phyloP scores from a whole-genome alignment of 2,888 invertebrate genomes.

The Podabrus alpinus region DNA sequence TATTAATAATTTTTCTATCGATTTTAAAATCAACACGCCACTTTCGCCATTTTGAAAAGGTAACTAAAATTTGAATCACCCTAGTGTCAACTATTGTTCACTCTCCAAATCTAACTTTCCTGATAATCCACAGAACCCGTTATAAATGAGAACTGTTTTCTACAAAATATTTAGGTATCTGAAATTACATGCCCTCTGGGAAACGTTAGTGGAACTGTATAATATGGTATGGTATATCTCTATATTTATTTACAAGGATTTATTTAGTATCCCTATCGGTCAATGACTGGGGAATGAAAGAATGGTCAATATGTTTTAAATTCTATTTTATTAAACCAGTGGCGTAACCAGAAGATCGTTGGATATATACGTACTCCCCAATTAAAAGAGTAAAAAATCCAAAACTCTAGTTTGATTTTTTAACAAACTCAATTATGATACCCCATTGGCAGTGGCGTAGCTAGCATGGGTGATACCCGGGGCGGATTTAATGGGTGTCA shows the following conservation, averaged over 20 bases:
- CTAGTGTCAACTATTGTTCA: slow-evolving; percentile 7
- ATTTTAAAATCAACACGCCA: slow-evolving; percentile 24
- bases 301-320: no score
- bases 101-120: background rate
- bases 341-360: no score
- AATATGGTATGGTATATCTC: background rate
- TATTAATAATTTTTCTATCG: slow-evolving; percentile 39
- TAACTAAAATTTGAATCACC: slow-evolving; percentile 9
- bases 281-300: no score
- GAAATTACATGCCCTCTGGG: background rate
- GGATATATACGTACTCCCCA: no score
- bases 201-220: background rate
- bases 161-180: background rate
- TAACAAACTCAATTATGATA: no score
- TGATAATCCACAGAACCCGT: background rate
- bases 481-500: no score
- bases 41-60: slow-evolving; percentile 28
- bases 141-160: background rate
- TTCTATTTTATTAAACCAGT: no score
- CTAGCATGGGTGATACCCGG: no score
- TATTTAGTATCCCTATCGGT: background rate
- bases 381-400: no score
- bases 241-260: background rate
- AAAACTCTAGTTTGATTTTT: no score
- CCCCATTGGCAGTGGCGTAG: no score